Conservation (phyloP, 2,797 vertebrate species). For the Lepidocolaptes lacrymiger region DNA sequence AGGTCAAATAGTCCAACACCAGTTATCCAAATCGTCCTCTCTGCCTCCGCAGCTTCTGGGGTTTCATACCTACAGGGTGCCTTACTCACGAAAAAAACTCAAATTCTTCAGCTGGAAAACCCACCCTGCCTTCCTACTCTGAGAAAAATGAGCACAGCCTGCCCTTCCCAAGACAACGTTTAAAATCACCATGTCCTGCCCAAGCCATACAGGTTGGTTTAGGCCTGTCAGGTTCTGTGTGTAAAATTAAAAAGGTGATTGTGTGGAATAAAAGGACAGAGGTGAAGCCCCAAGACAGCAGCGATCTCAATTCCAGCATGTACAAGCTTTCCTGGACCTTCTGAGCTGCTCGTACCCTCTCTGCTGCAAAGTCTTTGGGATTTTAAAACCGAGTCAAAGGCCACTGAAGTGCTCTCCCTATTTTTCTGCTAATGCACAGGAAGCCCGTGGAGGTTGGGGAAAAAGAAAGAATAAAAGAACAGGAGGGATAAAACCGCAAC, state of each 20-base stretch:
- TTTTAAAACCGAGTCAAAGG: neutral
- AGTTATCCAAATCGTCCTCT: neutral
- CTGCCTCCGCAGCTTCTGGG: neutral
- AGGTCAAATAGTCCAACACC: neutral
- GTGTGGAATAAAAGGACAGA: neutral
- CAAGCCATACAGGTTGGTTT: neutral
- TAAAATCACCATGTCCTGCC: neutral
- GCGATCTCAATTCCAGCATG: neutral
- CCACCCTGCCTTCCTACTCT: neutral
- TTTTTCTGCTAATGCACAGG: neutral
- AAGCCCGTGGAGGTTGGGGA: neutral
- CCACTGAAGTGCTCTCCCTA: neutral
- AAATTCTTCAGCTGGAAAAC: neutral
- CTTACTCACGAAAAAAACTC: accelerated
- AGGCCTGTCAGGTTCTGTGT: neutral
- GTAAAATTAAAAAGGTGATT: neutral
- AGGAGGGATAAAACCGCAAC: neutral
- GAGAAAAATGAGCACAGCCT: neutral
- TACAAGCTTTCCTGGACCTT: neutral
- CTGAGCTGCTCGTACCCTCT: neutral
- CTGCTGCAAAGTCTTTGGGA: neutral
- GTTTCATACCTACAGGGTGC: neutral
- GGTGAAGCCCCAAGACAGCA: neutral
- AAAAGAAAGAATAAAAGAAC: neutral
- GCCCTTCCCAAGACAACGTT: neutral